A percentile compares a stretch with the other conserved stretches of the same genome.
phyloP scores from a whole-genome alignment of 1,140 invertebrate species.

The Leptestheria dahalacensis region DNA sequence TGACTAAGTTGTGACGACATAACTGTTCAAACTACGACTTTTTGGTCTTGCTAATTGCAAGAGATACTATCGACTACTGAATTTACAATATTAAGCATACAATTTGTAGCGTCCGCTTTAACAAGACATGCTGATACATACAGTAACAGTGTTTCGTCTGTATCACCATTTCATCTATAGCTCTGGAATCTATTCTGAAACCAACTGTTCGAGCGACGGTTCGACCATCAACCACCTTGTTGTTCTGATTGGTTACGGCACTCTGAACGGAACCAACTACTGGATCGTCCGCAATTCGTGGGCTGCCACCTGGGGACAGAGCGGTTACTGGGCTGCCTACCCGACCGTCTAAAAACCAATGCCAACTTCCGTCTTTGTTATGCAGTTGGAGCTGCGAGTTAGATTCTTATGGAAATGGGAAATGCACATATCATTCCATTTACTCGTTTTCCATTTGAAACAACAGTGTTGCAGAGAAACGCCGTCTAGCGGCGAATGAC shows the following conservation, averaged over 20 bases:
- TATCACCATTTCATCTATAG: conserved; percentile 16
- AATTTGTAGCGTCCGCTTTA: no score
- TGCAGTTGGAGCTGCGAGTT: no score
- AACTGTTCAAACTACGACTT: background rate
- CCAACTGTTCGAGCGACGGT: conserved; percentile 16
- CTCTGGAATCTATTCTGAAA: conserved; percentile 23
- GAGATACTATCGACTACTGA: no score
- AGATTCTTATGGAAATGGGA: no score
- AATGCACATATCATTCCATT: no score
- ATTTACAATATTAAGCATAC: no score
- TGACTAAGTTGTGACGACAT: no score
- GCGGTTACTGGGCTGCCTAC: conserved; percentile 29
- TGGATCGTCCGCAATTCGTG: conserved; percentile 37
- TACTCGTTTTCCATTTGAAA: background rate
- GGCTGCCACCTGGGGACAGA: conserved; percentile 31
- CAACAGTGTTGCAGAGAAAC: background rate
- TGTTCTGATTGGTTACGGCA: conserved; percentile 33
- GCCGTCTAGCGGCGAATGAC: no score
- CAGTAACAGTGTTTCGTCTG: no score
- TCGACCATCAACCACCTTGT: conserved; percentile 34
- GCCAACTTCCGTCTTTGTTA: no score
- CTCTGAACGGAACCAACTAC: conserved; percentile 32
- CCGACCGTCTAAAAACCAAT: conserved; percentile 13
- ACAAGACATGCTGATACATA: no score
- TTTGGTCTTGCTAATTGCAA: background rate